These are phyloP conservation scores for Augochlorella aurata DNA, from an alignment of 2,888 invertebrate genomes.

Conservation along the genomic window DNA sequence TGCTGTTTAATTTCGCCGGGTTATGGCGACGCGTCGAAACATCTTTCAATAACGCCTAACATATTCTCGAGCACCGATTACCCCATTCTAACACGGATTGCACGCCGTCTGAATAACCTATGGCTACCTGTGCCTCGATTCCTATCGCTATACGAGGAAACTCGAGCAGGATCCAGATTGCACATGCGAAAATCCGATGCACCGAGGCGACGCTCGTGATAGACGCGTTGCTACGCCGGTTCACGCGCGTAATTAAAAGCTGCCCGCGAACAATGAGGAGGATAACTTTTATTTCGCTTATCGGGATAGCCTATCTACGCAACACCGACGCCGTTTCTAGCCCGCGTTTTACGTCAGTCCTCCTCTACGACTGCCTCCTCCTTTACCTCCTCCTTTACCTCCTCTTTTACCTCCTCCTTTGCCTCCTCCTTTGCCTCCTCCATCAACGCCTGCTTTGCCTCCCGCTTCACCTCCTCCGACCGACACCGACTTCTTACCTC, in stretches of 20 bases:
- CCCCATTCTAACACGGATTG: conserved; percentile 40
- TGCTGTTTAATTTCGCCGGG: background rate
- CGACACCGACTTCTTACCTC: background rate
- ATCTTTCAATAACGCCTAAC: conserved; percentile 8
- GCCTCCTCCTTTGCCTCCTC: background rate
- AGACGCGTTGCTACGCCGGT: conserved; percentile 43
- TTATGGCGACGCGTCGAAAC: background rate
- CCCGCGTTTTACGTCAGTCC: conserved; percentile 51
- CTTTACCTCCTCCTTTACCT: background rate
- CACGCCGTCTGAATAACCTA: conserved; percentile 42
- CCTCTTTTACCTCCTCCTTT: background rate
- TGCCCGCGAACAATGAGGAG: conserved; percentile 78
- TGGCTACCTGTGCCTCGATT: conserved; percentile 44
- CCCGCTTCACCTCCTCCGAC: background rate
- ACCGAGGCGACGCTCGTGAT: conserved; percentile 42
- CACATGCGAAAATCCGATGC: conserved; percentile 57
- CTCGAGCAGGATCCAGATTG: conserved; percentile 52
- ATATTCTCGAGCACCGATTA: conserved; percentile 40
- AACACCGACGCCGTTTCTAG: conserved; percentile 50
- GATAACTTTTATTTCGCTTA: conserved; percentile 80
- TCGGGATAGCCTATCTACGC: conserved; percentile 74
- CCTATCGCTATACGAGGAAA: conserved; percentile 54
- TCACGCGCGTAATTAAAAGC: conserved; percentile 78
- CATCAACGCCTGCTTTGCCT: background rate
- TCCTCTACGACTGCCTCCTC: background rate